phyloP scores from a whole-genome alignment of 2,888 invertebrate genomes.

The Aproaerema taeniolella region DNA sequence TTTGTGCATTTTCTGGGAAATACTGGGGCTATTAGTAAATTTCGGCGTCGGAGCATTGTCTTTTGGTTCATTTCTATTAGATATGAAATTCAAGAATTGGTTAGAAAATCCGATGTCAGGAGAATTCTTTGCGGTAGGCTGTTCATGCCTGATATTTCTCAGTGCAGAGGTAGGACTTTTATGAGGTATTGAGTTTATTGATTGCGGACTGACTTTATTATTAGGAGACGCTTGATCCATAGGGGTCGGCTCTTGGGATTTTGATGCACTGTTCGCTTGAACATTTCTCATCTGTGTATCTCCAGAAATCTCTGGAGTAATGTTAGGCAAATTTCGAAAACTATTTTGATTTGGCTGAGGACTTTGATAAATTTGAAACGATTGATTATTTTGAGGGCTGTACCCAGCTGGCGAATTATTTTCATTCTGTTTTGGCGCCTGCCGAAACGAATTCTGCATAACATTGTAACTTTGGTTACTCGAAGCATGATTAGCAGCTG shows the following conservation, averaged over 20 bases:
- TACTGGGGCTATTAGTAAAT: slow-evolving; percentile 69
- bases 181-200: slow-evolving; percentile 41
- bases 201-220: slow-evolving; percentile 34
- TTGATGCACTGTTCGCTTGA: slow-evolving; percentile 26
- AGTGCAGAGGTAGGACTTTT: slow-evolving; percentile 61
- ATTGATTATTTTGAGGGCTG: slow-evolving; percentile 39
- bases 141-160: slow-evolving; percentile 66
- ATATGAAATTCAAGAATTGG: slow-evolving; percentile 67
- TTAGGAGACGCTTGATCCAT: slow-evolving; percentile 30
- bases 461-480: slow-evolving; percentile 48
- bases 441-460: slow-evolving; percentile 55
- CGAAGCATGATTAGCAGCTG: slow-evolving; percentile 34
- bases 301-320: slow-evolving; percentile 30
- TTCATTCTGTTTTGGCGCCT: slow-evolving; percentile 44
- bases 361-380: slow-evolving; percentile 66
- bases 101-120: slow-evolving; percentile 69
- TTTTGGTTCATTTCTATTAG: slow-evolving; percentile 71
- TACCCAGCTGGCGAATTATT: slow-evolving; percentile 44
- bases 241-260: slow-evolving; percentile 31
- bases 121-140: slow-evolving; percentile 60
- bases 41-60: slow-evolving; percentile 75
- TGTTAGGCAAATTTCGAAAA: slow-evolving; percentile 37
- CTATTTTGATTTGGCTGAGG: slow-evolving; percentile 50
- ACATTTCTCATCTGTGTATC: slow-evolving; percentile 45
- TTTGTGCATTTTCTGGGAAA: slow-evolving; percentile 73